Evolutionary conservation across 1,140 invertebrate genomes (phyloP).

Genomic region (Tribolium castaneum): DNA sequence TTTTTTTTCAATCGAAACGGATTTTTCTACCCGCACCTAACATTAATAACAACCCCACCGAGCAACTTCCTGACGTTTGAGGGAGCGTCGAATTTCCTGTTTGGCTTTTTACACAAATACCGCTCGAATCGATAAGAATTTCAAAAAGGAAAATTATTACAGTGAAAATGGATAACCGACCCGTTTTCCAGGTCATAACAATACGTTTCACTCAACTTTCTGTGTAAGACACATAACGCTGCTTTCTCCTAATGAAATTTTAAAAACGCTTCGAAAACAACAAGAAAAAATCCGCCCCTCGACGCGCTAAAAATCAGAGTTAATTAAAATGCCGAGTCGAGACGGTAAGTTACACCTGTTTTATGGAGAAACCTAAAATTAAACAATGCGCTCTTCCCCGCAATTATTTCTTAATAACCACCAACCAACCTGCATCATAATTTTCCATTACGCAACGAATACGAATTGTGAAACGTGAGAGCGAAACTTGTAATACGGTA

Average conservation of each 20-base stretch:
- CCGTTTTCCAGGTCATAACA: constrained; percentile 31
- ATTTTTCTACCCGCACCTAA: constrained; percentile 12
- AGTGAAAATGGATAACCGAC: not conserved
- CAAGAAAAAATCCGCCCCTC: not conserved
- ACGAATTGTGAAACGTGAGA: constrained; percentile 33
- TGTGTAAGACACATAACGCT: constrained; percentile 31
- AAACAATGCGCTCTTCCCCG: constrained; percentile 15
- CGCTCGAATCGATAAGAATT: not conserved
- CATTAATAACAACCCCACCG: constrained; percentile 29
- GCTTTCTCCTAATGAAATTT: constrained; percentile 32
- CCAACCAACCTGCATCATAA: constrained; percentile 12
- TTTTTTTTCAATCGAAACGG: not conserved
- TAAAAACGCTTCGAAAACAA: constrained; percentile 26
- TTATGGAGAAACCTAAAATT: constrained; percentile 11
- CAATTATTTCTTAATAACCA: constrained; percentile 22
- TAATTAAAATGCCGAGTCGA: not conserved
- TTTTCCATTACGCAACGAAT: constrained; percentile 18
- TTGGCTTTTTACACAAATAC: constrained; percentile 10
- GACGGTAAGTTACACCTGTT: constrained; percentile 15
- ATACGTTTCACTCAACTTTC: constrained; percentile 34
- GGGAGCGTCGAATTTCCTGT: constrained; percentile 19
- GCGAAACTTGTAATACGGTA: constrained; percentile 5
- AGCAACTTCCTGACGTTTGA: not conserved
- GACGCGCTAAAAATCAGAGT: not conserved
- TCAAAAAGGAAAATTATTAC: not conserved